Base-by-base conservation (phyloP, 2,888 invertebrate genomes). In the Sesamia inferens region DNA sequence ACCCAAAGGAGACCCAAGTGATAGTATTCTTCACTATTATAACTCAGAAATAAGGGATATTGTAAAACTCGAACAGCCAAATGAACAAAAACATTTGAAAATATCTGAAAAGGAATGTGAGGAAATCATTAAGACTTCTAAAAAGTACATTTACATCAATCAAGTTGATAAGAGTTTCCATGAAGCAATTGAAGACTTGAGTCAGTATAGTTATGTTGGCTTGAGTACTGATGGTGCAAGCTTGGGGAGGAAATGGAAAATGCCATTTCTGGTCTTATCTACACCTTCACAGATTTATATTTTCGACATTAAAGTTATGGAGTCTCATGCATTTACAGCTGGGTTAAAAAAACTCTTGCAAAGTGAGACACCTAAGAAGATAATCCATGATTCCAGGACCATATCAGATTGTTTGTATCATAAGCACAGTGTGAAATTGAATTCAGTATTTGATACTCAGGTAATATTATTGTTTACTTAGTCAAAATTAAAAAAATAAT, bases 361-460 rank as follows among this genome's bases (percentile, higher is more conserved):
- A 85, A 92, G 93, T 90, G 93, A 93, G 51, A 88, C 84, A 67
- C 94, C 96, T 47, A 94, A 96, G 72, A 97, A 97, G 92, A 96
- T 97, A 81, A 93, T 97, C 48, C 97, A 97, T 92, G 96, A 97
- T 87, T 97, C 96, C 80, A 93, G 97, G 76, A 94, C 95, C 80
- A 87, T 97, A 72, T 96, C 97, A 0, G 97, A 97, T 87, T 96
- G 97, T 83, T 90, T 97, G 64, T 96, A 93, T 88, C 97, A 97
- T 87, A 96, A 97, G 85, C 97, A 97, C 88, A 93, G 94, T 89
- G 95, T 97, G 16, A 94, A 95, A 83, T 89, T 97, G 68, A 90
- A 93, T 74, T 97, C 97, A 84, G 94, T 97, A 57, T 97, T 97
- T 95, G 97, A 97, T 88, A 97, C 97, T 78, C 96, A 97, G 94